Conservation (phyloP, 2,888 invertebrate species). For the Rhagium mordax region DNA sequence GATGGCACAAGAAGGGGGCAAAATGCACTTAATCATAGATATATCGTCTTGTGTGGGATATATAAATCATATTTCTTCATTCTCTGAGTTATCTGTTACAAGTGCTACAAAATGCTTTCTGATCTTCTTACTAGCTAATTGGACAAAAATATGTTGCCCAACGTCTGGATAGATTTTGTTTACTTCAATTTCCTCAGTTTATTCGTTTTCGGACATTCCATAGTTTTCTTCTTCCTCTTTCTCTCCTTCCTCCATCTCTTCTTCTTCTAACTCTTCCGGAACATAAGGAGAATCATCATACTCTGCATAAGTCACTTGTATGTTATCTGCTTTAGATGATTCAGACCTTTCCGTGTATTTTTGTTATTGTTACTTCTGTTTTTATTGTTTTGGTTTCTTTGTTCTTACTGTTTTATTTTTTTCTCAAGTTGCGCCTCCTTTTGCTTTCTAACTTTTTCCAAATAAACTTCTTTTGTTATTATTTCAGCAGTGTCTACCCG, state of each 20-base stretch:
- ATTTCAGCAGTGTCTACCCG: constrained; percentile 26
- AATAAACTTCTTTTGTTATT: constrained; percentile 22
- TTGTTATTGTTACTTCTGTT: constrained; percentile 20
- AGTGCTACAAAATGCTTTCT: constrained; percentile 12
- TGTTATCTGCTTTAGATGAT: constrained; percentile 18
- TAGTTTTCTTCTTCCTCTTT: constrained; percentile 10
- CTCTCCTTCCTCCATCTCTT: constrained; percentile 6
- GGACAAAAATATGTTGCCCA: constrained; percentile 20
- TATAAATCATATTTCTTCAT: constrained; percentile 21
- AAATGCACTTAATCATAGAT: constrained; percentile 8
- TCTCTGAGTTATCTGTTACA: constrained; percentile 1
- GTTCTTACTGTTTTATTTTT: neutral
- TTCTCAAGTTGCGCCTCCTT: constrained; percentile 5
- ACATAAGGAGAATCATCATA: constrained; percentile 18
- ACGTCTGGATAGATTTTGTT: constrained; percentile 14
- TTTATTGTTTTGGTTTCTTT: constrained; percentile 11
- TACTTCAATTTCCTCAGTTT: constrained; percentile 6
- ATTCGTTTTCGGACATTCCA: neutral
- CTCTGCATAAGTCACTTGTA: constrained; percentile 17
- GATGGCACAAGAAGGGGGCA: constrained; percentile 2
- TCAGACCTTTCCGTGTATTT: constrained; percentile 3
- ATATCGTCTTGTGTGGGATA: constrained; percentile 14
- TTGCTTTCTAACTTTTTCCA: constrained; percentile 19
- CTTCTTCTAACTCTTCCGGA: too few species aligned
- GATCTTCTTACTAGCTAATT: constrained; percentile 13